Percentiles rank a stretch among this genome's conserved stretches.
Conservation (phyloP, 2,797 vertebrate species). For the Synanceia verrucosa region DNA sequence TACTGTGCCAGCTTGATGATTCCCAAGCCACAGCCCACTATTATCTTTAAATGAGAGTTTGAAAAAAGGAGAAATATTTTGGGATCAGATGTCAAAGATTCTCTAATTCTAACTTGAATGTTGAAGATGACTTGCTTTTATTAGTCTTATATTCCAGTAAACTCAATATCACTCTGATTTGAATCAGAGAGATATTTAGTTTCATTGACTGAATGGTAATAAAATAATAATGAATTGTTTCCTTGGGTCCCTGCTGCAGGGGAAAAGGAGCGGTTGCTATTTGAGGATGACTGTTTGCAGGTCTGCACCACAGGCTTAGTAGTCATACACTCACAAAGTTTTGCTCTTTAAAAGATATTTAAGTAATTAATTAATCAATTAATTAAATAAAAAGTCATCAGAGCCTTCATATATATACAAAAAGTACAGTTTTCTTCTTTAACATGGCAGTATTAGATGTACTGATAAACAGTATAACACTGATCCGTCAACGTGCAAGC, state of each 20-base stretch:
- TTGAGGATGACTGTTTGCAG: constrained; percentile 8
- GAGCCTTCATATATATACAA: background rate
- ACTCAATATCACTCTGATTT: too few relatives aligned
- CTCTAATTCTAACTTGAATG: too few relatives aligned
- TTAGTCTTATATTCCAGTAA: background rate
- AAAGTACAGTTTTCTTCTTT: background rate
- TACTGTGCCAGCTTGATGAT: background rate
- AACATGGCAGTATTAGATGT: background rate
- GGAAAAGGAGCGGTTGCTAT: background rate
- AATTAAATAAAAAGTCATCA: background rate
- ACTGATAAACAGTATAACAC: background rate
- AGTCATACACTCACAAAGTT: background rate
- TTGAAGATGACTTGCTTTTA: background rate
- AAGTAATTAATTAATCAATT: background rate
- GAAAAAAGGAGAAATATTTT: too few relatives aligned
- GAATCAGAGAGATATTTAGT: too few relatives aligned
- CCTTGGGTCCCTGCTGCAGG: background rate
- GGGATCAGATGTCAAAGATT: too few relatives aligned
- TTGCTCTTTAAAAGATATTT: background rate
- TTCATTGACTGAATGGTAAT: too few relatives aligned
- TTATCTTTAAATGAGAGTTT: constrained; percentile 15
- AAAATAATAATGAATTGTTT: background rate
- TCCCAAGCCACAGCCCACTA: background rate
- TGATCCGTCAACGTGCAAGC: background rate
- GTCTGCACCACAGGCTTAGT: background rate